Conservation (phyloP, 2,888 invertebrate species). For the Quadroppia sp. region DNA sequence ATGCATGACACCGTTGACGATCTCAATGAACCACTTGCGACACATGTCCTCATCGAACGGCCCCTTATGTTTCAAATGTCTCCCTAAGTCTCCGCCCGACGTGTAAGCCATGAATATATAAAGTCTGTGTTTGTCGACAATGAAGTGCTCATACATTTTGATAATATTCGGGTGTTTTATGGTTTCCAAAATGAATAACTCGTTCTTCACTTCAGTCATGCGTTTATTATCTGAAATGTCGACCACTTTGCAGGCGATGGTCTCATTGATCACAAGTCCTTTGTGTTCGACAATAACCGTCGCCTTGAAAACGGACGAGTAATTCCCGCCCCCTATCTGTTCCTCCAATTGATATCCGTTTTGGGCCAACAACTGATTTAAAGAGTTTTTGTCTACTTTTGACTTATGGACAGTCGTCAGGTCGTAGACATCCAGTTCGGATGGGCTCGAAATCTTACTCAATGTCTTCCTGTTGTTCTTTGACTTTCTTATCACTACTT, state of each 20-base stretch:
- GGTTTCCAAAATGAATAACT: not conserved
- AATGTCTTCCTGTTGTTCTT: too few species aligned
- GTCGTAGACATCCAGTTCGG: not conserved
- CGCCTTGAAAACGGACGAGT: not conserved
- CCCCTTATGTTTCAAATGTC: not conserved
- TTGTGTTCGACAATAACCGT: not conserved
- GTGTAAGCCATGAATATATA: not conserved
- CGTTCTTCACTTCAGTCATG: not conserved
- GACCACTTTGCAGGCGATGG: not conserved
- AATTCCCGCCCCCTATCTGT: not conserved
- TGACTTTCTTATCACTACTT: too few species aligned
- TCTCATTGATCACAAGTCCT: not conserved
- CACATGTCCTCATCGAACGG: not conserved
- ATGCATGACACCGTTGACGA: not conserved
- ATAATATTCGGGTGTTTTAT: constrained; percentile 4
- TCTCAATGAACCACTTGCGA: not conserved
- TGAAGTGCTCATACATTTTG: not conserved
- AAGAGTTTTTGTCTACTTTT: not conserved
- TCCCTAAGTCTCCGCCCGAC: not conserved
- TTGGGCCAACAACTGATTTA: not conserved
- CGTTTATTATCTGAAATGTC: not conserved
- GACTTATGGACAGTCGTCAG: not conserved
- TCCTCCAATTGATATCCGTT: not conserved
- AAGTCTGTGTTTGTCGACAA: not conserved
- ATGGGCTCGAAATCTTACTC: not conserved